Base-by-base conservation (phyloP, 2,888 invertebrate genomes). In the Sclerodermus sp. region DNA sequence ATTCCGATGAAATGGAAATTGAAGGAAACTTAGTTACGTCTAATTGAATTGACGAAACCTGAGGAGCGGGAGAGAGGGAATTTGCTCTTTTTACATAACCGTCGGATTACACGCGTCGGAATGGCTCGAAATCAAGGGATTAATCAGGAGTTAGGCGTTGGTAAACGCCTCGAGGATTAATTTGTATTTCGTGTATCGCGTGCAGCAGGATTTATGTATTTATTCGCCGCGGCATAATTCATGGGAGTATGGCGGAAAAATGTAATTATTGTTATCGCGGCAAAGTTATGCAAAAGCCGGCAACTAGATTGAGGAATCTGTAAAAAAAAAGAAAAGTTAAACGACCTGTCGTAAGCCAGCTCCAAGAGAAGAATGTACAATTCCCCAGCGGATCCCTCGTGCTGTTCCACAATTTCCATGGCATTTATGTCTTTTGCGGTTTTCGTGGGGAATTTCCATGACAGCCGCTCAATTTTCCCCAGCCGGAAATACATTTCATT, bases 261-360 rank as follows among this genome's bases (percentile, higher is more conserved):
- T n/a, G 29, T 36, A 32, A 17, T 17, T 13, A 16, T 2, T 2
- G 17, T 15, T 15, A n/a, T 29, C 9, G 34, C 41, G n/a, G 29
- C 30, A 43, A 57, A 53, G 44, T 53, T 54, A 58, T 58, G 52
- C 42, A 54, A 56, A 53, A 15, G 17, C 31, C 29, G 34, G 34
- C n/a, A 4, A 14, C 34, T 12, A 14, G 34, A 34, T 12, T 12
- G 34, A 12, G 34, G n/a, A 14, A 13, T 14, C 34, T 13, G 34
- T 4, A 10, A 15, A 12, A 14, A 14, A 13, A 29, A 45, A 18
- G 16, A 36, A 36, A 44, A 45, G 50, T 55, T 23, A 29, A 63
- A 55, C 50, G 57, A 72, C 72, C 72, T 68, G 64, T 72, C 72
- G 55, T 72, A 72, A 53, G 67, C 64, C 51, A 70, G 55, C 55